Evolutionary conservation across 1,140 invertebrate genomes (phyloP).

Genomic region (Saccostrea glomerata): DNA sequence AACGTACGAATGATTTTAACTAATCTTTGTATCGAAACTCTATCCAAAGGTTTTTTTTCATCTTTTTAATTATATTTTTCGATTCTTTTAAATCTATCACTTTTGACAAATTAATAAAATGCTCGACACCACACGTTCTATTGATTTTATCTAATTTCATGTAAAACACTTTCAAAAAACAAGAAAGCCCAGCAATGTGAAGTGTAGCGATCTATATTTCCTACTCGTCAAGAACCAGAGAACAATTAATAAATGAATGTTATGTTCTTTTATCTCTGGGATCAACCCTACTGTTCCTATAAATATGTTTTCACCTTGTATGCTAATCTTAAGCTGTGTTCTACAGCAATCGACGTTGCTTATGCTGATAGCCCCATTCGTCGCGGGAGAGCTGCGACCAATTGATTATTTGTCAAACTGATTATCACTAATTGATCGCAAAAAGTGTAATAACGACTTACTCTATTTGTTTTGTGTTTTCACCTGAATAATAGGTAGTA

Average conservation of each 20-base stretch:
- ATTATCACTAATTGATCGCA: neutral
- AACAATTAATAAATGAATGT: neutral
- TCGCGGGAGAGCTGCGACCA: neutral
- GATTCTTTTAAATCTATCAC: too few relatives aligned
- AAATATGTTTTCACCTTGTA: neutral
- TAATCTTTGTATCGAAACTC: too few relatives aligned
- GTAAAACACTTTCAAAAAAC: too few relatives aligned
- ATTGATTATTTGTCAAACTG: constrained; percentile 5
- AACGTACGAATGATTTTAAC: too few relatives aligned
- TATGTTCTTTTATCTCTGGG: neutral
- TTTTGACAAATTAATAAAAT: too few relatives aligned
- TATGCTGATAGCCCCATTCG: neutral
- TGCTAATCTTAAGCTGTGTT: neutral
- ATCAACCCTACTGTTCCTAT: neutral
- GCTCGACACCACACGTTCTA: too few relatives aligned
- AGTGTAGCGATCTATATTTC: neutral
- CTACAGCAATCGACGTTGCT: neutral
- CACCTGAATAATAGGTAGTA: neutral
- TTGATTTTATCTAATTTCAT: too few relatives aligned
- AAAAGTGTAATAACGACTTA: constrained; percentile 26
- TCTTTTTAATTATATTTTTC: too few relatives aligned
- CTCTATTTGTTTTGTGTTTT: constrained; percentile 4
- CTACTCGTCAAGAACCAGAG: neutral
- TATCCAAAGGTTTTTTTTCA: too few relatives aligned
- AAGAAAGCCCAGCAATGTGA: too few relatives aligned